phyloP scores from a whole-genome alignment of 2,797 vertebrate genomes.

The Babyrousa celebensis region DNA sequence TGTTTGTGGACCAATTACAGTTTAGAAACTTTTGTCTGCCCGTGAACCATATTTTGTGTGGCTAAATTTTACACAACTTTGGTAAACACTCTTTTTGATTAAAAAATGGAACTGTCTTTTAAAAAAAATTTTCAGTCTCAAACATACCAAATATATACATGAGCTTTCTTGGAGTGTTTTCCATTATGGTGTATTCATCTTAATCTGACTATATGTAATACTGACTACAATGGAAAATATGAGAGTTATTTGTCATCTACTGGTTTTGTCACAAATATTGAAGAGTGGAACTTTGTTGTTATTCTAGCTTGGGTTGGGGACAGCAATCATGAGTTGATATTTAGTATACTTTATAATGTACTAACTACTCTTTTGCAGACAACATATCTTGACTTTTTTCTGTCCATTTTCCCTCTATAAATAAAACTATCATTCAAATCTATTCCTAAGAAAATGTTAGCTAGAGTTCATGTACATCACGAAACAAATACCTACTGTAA shows the following conservation, averaged over 20 bases:
- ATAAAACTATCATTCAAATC: conserved; percentile 37
- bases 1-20: background rate
- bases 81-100: background rate
- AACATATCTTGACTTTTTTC: conserved; percentile 51
- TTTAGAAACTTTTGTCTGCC: background rate
- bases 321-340: background rate
- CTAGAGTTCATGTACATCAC: conserved; percentile 16
- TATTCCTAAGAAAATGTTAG: conserved; percentile 36
- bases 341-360: background rate
- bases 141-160: background rate
- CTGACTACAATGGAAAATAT: background rate
- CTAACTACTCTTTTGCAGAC: background rate
- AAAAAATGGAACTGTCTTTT: conserved; percentile 2
- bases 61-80: background rate
- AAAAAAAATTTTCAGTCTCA: background rate
- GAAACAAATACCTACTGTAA: conserved; percentile 64
- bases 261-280: conserved; percentile 14
- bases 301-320: background rate
- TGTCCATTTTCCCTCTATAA: background rate
- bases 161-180: background rate
- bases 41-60: background rate
- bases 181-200: background rate
- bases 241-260: background rate
- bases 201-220: background rate
- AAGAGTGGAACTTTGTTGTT: background rate